Evolutionary conservation across 92 coral and sea anemone genomes (phyloP).

Genomic region (Zoanthus solanderi): DNA sequence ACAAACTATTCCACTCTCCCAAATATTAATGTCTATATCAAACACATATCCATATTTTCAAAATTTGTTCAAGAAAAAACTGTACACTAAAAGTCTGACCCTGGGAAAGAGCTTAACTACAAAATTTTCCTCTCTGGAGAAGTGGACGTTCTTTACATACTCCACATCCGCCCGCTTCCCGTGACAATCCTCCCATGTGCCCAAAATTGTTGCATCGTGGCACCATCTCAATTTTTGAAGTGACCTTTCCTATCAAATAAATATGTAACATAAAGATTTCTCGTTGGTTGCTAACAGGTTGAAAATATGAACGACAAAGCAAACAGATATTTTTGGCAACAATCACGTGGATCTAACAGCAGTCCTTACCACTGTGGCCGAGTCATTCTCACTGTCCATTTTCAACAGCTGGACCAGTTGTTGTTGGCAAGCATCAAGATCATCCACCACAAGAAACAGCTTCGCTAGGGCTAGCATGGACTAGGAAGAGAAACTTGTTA

Average conservation of each 20-base stretch:
- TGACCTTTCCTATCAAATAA: neutral
- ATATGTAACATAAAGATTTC: neutral
- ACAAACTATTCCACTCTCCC: no score
- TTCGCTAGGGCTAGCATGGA: conserved; percentile 92
- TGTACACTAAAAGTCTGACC: no score
- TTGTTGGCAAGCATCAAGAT: conserved; percentile 94
- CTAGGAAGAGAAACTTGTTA: conserved; percentile 48
- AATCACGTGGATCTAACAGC: neutral
- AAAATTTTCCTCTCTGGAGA: no score
- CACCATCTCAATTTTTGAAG: neutral
- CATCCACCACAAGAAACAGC: conserved; percentile 89
- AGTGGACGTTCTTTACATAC: no score
- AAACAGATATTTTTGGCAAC: neutral
- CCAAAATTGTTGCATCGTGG: no score
- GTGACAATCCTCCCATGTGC: no score
- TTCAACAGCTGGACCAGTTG: conserved; percentile 90
- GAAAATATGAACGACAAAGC: neutral
- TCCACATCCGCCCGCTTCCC: no score
- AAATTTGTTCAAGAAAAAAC: no score
- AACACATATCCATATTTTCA: no score
- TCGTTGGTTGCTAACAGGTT: neutral
- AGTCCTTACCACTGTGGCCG: conserved; percentile 89
- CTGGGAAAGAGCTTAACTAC: no score
- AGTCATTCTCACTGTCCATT: conserved; percentile 94
- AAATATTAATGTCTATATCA: no score